phyloP scores from a whole-genome alignment of 2,113 vertebrate species.

The Pedionomus torquatus region DNA sequence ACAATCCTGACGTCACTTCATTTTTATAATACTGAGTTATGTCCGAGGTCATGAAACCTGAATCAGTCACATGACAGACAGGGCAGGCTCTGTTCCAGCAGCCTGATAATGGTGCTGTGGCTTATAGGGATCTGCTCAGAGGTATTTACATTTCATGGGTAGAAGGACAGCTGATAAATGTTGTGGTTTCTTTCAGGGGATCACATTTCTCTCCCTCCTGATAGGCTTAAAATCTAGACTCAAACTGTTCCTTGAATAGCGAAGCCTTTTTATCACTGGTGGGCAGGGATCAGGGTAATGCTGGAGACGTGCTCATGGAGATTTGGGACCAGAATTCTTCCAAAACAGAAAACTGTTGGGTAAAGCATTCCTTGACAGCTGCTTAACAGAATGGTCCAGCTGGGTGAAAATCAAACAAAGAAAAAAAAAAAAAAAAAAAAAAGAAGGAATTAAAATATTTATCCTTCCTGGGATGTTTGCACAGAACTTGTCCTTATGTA shows the following conservation, averaged over 20 bases:
- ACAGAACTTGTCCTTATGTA: slow-evolving; percentile 23
- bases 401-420: slow-evolving; percentile 25
- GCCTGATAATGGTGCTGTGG: not conserved
- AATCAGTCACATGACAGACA: not conserved
- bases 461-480: slow-evolving; percentile 36
- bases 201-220: not conserved
- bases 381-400: slow-evolving; percentile 19
- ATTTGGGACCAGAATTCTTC: not conserved
- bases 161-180: not conserved
- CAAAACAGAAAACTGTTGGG: not conserved
- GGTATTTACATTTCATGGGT: not conserved
- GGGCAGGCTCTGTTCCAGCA: not conserved
- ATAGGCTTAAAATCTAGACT: not conserved
- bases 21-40: not conserved
- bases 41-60: not conserved
- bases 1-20: not conserved
- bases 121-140: not conserved
- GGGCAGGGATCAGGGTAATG: not conserved
- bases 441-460: slow-evolving; percentile 50
- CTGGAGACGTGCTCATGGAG: not conserved
- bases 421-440: not conserved
- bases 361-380: slow-evolving; percentile 29
- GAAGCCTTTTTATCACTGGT: not conserved
- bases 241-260: not conserved
- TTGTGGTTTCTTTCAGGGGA: not conserved